Evolutionary conservation across 30 jellyfish, hydroid and myxozoan genomes (phyloP).

Genomic region (Chrysaora quinquecirrha): DNA sequence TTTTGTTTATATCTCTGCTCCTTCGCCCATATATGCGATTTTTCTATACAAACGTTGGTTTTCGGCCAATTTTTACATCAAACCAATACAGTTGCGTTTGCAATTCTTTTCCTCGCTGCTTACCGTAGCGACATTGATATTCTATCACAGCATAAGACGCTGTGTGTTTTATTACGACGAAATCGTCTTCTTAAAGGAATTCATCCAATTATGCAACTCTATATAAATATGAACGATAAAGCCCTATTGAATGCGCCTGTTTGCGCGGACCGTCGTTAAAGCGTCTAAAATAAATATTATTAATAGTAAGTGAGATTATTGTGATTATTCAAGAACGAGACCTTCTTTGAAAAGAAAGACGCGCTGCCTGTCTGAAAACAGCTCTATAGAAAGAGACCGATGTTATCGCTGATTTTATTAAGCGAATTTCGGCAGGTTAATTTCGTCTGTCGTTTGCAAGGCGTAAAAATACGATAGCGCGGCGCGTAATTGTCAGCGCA

Average conservation of each 20-base stretch:
- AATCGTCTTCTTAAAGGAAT: background rate
- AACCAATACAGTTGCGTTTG: too few species aligned
- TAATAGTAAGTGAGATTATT: background rate
- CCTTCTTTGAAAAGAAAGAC: too few species aligned
- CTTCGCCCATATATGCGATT: too few species aligned
- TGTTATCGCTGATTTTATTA: background rate
- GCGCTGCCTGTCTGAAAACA: background rate
- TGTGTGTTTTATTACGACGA: too few species aligned
- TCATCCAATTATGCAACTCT: conserved; percentile 4
- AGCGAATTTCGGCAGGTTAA: background rate
- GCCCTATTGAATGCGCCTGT: background rate
- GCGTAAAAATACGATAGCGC: background rate
- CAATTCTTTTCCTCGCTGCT: too few species aligned
- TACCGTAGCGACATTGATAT: too few species aligned
- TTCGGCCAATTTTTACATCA: too few species aligned
- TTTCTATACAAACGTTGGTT: too few species aligned
- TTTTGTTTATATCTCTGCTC: background rate
- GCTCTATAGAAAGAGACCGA: background rate
- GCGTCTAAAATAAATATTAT: background rate
- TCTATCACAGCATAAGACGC: too few species aligned
- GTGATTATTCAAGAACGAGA: background rate
- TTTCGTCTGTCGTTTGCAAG: background rate
- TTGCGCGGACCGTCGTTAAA: background rate
- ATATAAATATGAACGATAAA: background rate
- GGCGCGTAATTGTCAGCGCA: too few species aligned